Evolutionary conservation across 2,888 invertebrate genomes (phyloP), one percentile per base, ranked within the genome.

Genomic region (Amblyjoppa proteus): DNA sequence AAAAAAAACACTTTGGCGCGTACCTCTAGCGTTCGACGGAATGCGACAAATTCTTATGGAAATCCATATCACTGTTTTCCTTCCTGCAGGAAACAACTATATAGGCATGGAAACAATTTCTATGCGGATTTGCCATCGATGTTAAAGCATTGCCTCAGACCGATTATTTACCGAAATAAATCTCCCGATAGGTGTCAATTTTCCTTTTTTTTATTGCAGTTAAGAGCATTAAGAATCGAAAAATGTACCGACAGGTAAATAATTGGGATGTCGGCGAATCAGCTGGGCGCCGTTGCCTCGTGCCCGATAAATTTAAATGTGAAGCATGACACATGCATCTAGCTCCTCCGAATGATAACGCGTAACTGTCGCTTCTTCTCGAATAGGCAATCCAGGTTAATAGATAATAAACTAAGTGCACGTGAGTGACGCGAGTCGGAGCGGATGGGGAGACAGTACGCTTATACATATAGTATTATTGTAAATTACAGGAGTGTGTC

Each of bases 391-490:
- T 71, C 49, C 70, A 49, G 70, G 58, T 61, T 70, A 61, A 49
- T 79, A 79, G 7, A 61, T 79, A 51, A 71, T 49, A 70, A 79
- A 11, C 49, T 71, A 79, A 77, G 77, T 45, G 45, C 28, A 51
- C 25, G 25, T 38, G 51, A 70, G 71, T 58, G 25, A 71, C 70
- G 53, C 34, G 73, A 78, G 45, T 51, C 80, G 73, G 74, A 76
- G 58, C 53, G 73, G 70, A 83, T 73, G 85, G 89, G 87, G 86
- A 85, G 81, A 87, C 75, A 85, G 83, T 89, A 89, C 89, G 88
- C 89, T 89, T 88, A 88, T 84, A 84, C 61, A 71, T 71, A 13
- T 77, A 69, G 49, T 61, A 70, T 71, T 79, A 79, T 51, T 71
- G 58, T 71, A 64, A 79, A 79, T 61, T 61, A 61, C 16, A 71